Evolutionary conservation across 2,888 invertebrate genomes (phyloP).

Genomic region (Phortica okadai): DNA sequence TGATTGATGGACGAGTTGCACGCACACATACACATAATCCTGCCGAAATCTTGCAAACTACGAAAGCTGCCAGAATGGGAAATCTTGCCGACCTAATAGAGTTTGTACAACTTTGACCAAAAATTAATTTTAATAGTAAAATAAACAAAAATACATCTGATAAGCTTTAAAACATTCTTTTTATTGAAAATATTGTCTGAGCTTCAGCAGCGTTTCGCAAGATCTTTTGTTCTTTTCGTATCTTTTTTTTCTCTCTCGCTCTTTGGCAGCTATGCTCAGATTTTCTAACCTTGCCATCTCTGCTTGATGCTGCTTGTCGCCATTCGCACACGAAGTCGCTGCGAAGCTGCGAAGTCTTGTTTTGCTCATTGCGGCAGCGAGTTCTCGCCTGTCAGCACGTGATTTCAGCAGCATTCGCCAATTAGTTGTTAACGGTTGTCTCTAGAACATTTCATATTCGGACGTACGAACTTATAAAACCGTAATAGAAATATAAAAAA

Average conservation of each 20-base stretch:
- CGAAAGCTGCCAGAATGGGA: too few relatives aligned
- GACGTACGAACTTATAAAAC: background rate
- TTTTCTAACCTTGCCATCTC: background rate
- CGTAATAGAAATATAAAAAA: too few relatives aligned
- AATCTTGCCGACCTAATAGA: too few relatives aligned
- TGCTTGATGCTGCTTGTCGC: background rate
- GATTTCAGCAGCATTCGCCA: background rate
- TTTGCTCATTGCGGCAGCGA: slow-evolving; percentile 7
- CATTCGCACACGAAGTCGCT: background rate
- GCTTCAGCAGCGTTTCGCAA: too few relatives aligned
- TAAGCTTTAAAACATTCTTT: too few relatives aligned
- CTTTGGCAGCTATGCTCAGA: background rate
- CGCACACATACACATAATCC: background rate
- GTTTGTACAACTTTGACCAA: too few relatives aligned
- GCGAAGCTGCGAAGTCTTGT: background rate
- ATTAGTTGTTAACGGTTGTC: background rate
- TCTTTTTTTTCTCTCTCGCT: too few relatives aligned
- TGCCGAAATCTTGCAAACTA: too few relatives aligned
- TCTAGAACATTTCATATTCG: background rate
- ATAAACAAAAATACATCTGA: too few relatives aligned
- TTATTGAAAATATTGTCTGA: too few relatives aligned
- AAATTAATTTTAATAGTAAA: too few relatives aligned
- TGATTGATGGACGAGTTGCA: slow-evolving; percentile 45
- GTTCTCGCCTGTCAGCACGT: background rate
- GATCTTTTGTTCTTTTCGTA: too few relatives aligned